Evolutionary conservation across 2,113 vertebrate species (phyloP), one percentile per base, ranked within the genome.

Genomic region (Sinocyclocheilus rhinocerous): DNA sequence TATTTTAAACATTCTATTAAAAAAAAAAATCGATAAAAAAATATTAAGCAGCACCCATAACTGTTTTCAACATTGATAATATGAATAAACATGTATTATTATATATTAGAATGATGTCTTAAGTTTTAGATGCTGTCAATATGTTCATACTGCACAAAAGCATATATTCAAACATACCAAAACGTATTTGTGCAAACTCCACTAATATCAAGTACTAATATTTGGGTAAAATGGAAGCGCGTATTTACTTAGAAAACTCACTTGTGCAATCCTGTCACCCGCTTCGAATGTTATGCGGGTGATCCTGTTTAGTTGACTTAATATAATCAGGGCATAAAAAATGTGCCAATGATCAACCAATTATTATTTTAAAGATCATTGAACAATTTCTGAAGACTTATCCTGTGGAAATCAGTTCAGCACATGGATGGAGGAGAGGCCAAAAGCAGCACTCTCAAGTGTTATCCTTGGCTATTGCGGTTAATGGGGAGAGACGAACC

Each of bases 381-480:
- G 42, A 24, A 61, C 33, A 24, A 24, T 63, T 63, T 80, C 22
- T 80, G 18, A 39, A 42, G n/a, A 24, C 33, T 39, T 79, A 24
- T 80, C 20, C 3, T 0, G 6, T 42, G 79, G 22, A 80, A 80
- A 24, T 80, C 18, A 24, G 22, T 61, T 80, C 7, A 63, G 57
- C 36, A 63, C 57, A 33, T 9, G 20, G 45, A 36, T 39, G 65
- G 42, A 76, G 24, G n/a, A 67, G 22, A 76, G n/a, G 77, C 77
- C 77, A 88, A 76, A 57, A 73, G 83, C 79, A 69, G 76, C 80
- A 85, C 42, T 50, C 22, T 36, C 26, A 22, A 52, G 15, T 83
- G 73, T 87, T 86, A 26, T 76, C 48, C 69, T 86, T 79, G 82
- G 55, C 77, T 63, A 15, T 42, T 10, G 26, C 59, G 6, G 15